Conservation (phyloP, 1,140 invertebrate species). For the Solen grandis region DNA sequence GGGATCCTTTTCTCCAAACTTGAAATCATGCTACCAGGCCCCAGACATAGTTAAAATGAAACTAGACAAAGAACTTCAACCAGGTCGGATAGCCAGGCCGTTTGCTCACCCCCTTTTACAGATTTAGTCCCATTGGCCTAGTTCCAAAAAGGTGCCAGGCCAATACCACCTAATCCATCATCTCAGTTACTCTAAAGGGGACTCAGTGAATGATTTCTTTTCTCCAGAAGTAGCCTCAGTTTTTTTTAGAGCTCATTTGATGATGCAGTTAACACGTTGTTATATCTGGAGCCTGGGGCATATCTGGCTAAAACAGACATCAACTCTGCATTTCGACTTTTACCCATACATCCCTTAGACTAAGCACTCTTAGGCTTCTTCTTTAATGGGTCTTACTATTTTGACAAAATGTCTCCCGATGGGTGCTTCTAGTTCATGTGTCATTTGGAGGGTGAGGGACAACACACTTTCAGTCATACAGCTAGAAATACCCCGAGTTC, state of each 20-base stretch:
- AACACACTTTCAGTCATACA: no score
- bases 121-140: constrained; percentile 20
- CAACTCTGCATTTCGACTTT: constrained; percentile 10
- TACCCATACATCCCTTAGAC: constrained; percentile 15
- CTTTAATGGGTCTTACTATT: constrained; percentile 20
- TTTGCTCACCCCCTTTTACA: neutral
- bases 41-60: neutral
- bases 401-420: constrained; percentile 13
- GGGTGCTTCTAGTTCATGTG: neutral
- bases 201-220: constrained; percentile 41
- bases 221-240: neutral
- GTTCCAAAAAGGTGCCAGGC: constrained; percentile 38
- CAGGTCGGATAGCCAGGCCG: neutral
- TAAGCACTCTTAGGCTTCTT: no score
- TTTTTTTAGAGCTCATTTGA: constrained; percentile 19
- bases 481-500: no score
- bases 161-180: constrained; percentile 48
- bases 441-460: no score
- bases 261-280: constrained; percentile 22
- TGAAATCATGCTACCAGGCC: constrained; percentile 12
- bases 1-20: neutral
- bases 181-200: constrained; percentile 11
- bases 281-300: neutral
- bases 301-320: constrained; percentile 9
- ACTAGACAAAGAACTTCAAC: constrained; percentile 19